phyloP scores from a whole-genome alignment of 2,888 invertebrate species.

The Tetramorium bicarinatum region DNA sequence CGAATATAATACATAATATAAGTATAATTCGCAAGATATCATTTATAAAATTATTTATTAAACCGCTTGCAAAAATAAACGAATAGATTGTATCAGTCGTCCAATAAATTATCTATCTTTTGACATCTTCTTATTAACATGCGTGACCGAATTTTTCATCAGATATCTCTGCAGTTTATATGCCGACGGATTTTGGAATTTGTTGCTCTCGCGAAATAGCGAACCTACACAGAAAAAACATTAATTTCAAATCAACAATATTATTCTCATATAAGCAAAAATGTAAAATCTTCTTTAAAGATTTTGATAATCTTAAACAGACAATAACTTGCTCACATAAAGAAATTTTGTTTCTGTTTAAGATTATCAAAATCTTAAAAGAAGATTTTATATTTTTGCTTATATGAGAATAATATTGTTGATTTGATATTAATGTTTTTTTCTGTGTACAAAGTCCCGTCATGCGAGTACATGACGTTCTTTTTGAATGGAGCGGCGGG shows the following conservation, averaged over 20 bases:
- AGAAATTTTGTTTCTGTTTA: too few relatives aligned
- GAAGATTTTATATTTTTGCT: too few relatives aligned
- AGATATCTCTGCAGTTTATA: slow-evolving; percentile 38
- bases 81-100: neutral
- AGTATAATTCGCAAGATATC: neutral
- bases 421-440: too few relatives aligned
- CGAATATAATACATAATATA: neutral
- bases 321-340: too few relatives aligned
- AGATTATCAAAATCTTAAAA: too few relatives aligned
- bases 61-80: neutral
- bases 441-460: slow-evolving; percentile 68
- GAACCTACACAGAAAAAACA: too few relatives aligned
- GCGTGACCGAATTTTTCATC: slow-evolving; percentile 22
- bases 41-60: neutral
- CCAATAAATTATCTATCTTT: neutral
- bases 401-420: too few relatives aligned
- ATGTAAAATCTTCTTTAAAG: too few relatives aligned
- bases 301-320: too few relatives aligned
- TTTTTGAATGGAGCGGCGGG: slow-evolving; percentile 75
- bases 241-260: too few relatives aligned
- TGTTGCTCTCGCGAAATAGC: slow-evolving; percentile 10
- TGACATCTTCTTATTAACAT: too few relatives aligned
- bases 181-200: neutral
- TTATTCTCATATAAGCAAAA: too few relatives aligned
- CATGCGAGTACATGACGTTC: slow-evolving; percentile 60